Evolutionary conservation across 2,797 vertebrate genomes (phyloP), one percentile per base, ranked within the genome.

Genomic region (Anomalospiza imberbis): DNA sequence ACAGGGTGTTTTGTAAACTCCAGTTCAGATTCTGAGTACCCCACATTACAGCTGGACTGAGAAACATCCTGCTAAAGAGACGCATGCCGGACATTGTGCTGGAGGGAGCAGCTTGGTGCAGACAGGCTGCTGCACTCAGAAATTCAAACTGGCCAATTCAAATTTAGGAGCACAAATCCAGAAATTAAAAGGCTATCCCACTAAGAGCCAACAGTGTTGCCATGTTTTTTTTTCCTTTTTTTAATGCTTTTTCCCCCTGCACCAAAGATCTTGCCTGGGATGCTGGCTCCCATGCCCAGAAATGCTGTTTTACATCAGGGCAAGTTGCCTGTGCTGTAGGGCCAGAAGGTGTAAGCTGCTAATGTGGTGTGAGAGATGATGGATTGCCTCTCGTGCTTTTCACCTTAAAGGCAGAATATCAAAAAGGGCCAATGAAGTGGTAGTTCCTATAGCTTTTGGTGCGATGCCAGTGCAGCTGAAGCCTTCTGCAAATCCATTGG

Each of bases 1-100:
- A 97, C 97, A 97, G 96, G 97, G 94, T 98, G 98, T 97, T 98
- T 97, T 98, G 97, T 98, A 97, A 98, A 97, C 97, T 97, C 97
- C 97, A 97, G 96, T 97, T 97, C 95, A 95, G 94, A 97, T 97
- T 97, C 97, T 93, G 97, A 94, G 89, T 96, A 86, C 71, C 83
- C 93, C 86, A 96, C 92, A 89, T 96, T 91, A 95, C 94, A 96
- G 94, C 95, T 95, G 89, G 31, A 62, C 94, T 95, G 95, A 97
- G 97, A 97, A 97, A 96, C 97, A 96, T 85, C 97, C 97, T 88
- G 95, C 97, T 86, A 42, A 96, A 96, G 96, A 97, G 94, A 97
- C 71, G 12, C 80, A 48, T 9, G 65, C 73, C 0, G 10, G 73
- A 75, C 92, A 85, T 80, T 10, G 3, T 63, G 71, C 71, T 9